A percentile compares a stretch with the other conserved stretches of the same genome.
phyloP scores from a whole-genome alignment of 1,140 invertebrate species.

The Frieseomelitta varia region DNA sequence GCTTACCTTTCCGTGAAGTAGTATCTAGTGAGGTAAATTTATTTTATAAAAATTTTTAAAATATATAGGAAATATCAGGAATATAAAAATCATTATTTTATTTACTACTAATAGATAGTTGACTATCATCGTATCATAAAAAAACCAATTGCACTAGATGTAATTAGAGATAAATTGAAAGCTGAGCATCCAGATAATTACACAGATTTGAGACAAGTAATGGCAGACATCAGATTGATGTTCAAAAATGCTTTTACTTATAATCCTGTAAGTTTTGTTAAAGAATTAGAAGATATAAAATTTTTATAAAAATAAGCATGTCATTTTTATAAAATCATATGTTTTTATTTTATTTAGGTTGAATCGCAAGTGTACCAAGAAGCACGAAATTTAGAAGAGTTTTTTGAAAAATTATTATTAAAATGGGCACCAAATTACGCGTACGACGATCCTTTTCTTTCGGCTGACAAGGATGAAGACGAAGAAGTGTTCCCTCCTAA shows the following conservation, averaged over 20 bases:
- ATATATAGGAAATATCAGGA: not conserved
- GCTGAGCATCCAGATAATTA: conserved; percentile 88
- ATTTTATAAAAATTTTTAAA: not conserved
- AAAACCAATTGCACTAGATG: conserved; percentile 92
- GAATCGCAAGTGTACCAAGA: conserved; percentile 92
- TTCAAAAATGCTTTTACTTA: conserved; percentile 94
- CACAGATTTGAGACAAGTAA: conserved; percentile 88
- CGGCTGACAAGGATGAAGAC: conserved; percentile 79
- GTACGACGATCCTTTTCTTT: conserved; percentile 82
- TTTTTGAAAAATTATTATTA: conserved; percentile 91
- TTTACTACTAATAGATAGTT: conserved; percentile 83
- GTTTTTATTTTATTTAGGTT: conserved; percentile 82
- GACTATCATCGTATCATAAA: conserved; percentile 90
- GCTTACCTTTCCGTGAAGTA: conserved; percentile 92
- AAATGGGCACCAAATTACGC: conserved; percentile 91
- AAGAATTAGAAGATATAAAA: conserved; percentile 1
- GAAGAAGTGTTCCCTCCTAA: conserved; percentile 83
- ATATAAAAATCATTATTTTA: conserved; percentile 19
- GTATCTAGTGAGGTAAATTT: conserved; percentile 87
- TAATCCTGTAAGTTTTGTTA: conserved; percentile 87
- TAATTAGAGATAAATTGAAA: conserved; percentile 90
- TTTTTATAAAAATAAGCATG: not conserved
- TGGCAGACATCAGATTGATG: conserved; percentile 91
- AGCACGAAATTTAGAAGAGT: conserved; percentile 92
- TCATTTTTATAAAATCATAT: conserved; percentile 13